phyloP scores from a whole-genome alignment of 1,140 invertebrate species.

The Calephelis virginiensis region DNA sequence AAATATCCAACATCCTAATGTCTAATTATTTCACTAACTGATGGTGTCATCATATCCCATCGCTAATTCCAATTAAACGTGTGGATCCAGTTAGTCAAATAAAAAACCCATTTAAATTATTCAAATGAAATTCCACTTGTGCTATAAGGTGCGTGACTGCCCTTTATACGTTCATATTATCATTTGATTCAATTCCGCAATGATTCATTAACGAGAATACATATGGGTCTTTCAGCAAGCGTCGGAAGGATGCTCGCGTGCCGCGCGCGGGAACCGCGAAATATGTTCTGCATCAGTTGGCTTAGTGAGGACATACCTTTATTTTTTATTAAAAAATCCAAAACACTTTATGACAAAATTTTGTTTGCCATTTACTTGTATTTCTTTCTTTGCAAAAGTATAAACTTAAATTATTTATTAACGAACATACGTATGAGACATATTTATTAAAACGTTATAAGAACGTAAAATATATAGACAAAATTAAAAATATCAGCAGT shows the following conservation, averaged over 20 bases:
- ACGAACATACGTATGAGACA: too few species aligned
- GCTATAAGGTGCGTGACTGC: slow-evolving; percentile 30
- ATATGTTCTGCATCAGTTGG: slow-evolving; percentile 31
- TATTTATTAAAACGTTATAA: too few species aligned
- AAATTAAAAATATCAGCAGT: too few species aligned
- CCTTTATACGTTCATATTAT: slow-evolving; percentile 35
- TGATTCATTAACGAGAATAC: slow-evolving; percentile 50
- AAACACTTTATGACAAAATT: too few species aligned
- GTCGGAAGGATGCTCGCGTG: slow-evolving; percentile 46
- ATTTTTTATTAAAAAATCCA: background rate
- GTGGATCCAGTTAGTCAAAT: background rate
- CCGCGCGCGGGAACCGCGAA: slow-evolving; percentile 49
- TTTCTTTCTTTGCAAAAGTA: too few species aligned
- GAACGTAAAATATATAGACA: too few species aligned
- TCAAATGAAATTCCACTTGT: slow-evolving; percentile 9
- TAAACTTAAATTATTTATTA: too few species aligned
- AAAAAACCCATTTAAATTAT: slow-evolving; percentile 5
- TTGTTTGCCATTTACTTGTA: too few species aligned
- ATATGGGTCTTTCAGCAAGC: slow-evolving; percentile 49
- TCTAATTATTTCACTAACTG: background rate
- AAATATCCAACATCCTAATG: too few species aligned
- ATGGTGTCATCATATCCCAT: background rate
- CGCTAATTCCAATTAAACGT: background rate
- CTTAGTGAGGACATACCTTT: slow-evolving; percentile 35
- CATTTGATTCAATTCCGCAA: slow-evolving; percentile 40